Percentiles rank a stretch among this genome's conserved stretches.
Evolutionary conservation across 2,113 vertebrate species (phyloP).

Genomic region (Barnardius zonarius): DNA sequence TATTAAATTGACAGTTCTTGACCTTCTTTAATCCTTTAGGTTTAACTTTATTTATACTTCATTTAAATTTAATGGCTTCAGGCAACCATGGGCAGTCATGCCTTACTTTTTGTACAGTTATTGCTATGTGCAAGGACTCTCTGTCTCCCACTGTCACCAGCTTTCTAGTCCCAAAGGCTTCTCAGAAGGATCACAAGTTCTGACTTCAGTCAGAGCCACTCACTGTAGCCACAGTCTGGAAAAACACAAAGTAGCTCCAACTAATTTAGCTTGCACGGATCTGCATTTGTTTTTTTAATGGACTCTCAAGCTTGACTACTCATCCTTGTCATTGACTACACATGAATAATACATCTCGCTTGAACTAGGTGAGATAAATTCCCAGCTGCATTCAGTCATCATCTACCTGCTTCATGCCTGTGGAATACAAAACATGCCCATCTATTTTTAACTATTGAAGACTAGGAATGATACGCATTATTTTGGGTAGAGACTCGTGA

Average conservation of each 20-base stretch:
- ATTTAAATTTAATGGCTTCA: conserved; percentile 59
- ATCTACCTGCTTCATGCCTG: background rate
- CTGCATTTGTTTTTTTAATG: conserved; percentile 39
- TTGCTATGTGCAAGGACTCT: conserved; percentile 6
- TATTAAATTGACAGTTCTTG: conserved; percentile 49
- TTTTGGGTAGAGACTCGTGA: background rate
- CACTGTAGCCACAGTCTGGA: background rate
- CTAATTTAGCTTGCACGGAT: background rate
- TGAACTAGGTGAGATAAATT: conserved; percentile 32
- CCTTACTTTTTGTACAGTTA: background rate
- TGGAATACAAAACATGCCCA: conserved; percentile 7
- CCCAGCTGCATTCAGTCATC: conserved; percentile 5
- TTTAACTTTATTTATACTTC: conserved; percentile 63
- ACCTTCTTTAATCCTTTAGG: conserved; percentile 64
- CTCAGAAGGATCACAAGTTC: background rate
- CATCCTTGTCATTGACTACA: conserved; percentile 41
- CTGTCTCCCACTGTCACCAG: background rate
- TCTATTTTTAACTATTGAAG: conserved; percentile 6
- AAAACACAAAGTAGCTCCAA: conserved; percentile 7
- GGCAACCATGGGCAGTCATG: conserved; percentile 36
- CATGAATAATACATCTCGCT: conserved; percentile 42
- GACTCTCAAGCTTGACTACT: conserved; percentile 48
- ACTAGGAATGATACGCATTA: background rate
- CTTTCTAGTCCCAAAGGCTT: conserved; percentile 16
- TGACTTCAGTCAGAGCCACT: background rate